Base-by-base conservation (phyloP, 1,140 invertebrate species). In the Apolygus lucorum region DNA sequence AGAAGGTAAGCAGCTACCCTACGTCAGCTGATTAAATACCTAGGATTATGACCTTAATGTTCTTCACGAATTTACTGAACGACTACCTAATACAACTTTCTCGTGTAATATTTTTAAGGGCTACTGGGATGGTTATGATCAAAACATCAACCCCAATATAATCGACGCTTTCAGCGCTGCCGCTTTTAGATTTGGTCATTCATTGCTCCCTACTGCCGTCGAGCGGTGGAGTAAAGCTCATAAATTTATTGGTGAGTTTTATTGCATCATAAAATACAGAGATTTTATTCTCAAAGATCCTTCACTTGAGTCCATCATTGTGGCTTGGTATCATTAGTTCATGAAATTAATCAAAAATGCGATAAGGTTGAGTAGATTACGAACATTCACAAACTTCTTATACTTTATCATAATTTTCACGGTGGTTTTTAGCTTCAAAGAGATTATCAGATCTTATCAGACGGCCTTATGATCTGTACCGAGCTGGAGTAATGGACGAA, bases 171-270 rank as follows among this genome's bases (percentile, higher is more conserved):
- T 88, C 76, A 82, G 83, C 1, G 84, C 92, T 14, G 92, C 92
- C 29, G 93, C 92, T 17, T 94, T 92, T 77, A 84, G 93, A 76
- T 95, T 96, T 74, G 93, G 93, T 0, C 93, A 96, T 76, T 94
- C 92, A 0, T 79, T 96, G 26, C 78, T 88, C 25, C 82, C 74
- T 14, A 74, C 74, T 21, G 70, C 75, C 0, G 70, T 77, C 2
- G 76, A 77, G 70, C 69, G 76, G 81, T 94, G 28, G 91, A 94
- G 78, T 83, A 90, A 93, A 80, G 90, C 90, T 29, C 92, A 95
- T 75, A 93, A 95, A 81, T 95, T 93, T 76, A 93, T 95, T 70
- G 89, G 90, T 90, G 83, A 82, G 62, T 42, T 42, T 42, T 42
- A 17, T 42, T 42, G 34, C 34, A 42, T n/a, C n/a, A n/a, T n/a